Base-by-base conservation (phyloP, 2,113 vertebrate species). In the Pseudopipra pipra region DNA sequence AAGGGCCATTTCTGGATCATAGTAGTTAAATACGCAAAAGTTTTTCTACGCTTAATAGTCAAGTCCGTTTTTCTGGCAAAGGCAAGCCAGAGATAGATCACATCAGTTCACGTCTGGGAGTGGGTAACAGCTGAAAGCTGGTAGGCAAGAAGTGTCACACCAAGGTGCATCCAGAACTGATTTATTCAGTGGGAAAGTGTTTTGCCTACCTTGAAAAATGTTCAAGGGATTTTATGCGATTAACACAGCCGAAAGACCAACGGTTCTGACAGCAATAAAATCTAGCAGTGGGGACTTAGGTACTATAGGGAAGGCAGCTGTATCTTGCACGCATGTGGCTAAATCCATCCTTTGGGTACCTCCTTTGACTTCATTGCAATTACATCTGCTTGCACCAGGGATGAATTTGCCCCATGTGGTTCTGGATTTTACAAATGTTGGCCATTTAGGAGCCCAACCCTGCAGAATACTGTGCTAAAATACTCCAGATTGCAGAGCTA, bases 1-100 rank as follows among this genome's bases (percentile, higher is more conserved):
- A 97, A 97, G 92, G 95, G 95, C 55, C 87, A 68, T 96, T 95
- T 96, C 92, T 96, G 90, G 90, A 91, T 96, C 90, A 79, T 95
- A 96, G 95, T 96, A 97, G 93, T 97, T 93, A 95, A 95, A 93
- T 90, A 96, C 4, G 22, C 47, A 70, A 6, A 96, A 89, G 83
- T 93, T 96, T 85, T 90, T 89, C 68, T 93, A 81, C 1, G 30
- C 58, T 96, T 88, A 86, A 93, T 72, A 85, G 93, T 94, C 96
- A 89, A 95, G 90, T 97, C 94, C 85, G 49, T 97, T 94, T 86
- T 94, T 95, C 95, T 85, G 96, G 93, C 89, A 78, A 95, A 96
- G 89, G 88, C 87, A 95, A 85, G 92, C 92, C 96, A 96, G 96
- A 81, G 70, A 94, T 31, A 88, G 92, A 89, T 83, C 20, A 0